Base-by-base conservation (phyloP, 2,888 invertebrate genomes). In the Neoascia interrupta region DNA sequence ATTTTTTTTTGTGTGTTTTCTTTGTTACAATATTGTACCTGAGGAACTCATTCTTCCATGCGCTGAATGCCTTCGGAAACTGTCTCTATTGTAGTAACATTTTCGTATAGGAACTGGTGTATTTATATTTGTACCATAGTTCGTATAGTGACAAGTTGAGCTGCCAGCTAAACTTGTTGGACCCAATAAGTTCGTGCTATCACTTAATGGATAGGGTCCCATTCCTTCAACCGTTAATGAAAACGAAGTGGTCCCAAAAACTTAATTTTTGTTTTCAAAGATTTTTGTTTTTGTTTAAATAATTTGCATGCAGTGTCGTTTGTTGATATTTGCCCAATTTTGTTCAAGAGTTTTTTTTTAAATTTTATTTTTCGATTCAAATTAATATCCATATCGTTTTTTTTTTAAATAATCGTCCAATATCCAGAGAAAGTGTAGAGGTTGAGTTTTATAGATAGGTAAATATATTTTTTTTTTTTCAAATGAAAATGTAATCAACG, bases 191-290 rank as follows among this genome's bases (percentile, higher is more conserved):
- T 89, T 89, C 82, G 88, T 87, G 87, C 88, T 88, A 86, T 89
- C 88, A 84, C 87, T 87, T 84, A 89, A 85, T 81, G 89, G 89
- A 86, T 89, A 89, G 82, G 89, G 88, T 85, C 89, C 89, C 88
- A 89, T 89, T 86, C 89, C 88, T 88, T 89, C 89, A 88, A 88
- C 88, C 86, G 88, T 87, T 84, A 89, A 88, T 84, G 88, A 88
- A 84, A 88, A 88, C 87, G 88, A 88, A 85, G 88, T 88, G 84
- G 87, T 88, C 85, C 88, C 88, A 87, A 88, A 88, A 83, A 88
- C 88, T 88, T 88, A 84, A 84, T 83, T 85, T 83, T 82, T 72
- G 70, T 81, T 26, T 26, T 31, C 8, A 31, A 31, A 68, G 63
- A 39, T 63, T 81, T 26, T 69, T 82, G 80, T 80, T 83, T 26